These are phyloP conservation scores for Vollenhovia emeryi DNA, from an alignment of 1,140 invertebrate species.

Conservation along the genomic window DNA sequence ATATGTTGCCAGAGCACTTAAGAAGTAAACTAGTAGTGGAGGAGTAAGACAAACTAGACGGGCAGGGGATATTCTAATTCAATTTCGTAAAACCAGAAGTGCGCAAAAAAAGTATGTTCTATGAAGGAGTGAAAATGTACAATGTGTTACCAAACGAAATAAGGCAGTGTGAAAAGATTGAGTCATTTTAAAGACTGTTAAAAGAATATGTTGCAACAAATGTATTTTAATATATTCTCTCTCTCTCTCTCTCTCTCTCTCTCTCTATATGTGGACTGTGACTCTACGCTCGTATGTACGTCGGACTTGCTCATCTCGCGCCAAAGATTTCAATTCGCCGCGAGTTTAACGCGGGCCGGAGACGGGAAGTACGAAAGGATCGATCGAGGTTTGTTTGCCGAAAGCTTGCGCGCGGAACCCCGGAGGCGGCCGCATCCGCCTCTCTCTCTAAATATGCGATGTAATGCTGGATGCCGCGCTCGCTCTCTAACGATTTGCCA, in stretches of 20 bases:
- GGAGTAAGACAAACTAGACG: too few relatives aligned
- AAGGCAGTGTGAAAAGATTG: too few relatives aligned
- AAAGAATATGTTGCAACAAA: too few relatives aligned
- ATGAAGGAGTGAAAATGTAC: too few relatives aligned
- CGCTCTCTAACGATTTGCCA: constrained; percentile 20
- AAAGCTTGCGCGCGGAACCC: constrained; percentile 47
- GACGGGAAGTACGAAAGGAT: constrained; percentile 37
- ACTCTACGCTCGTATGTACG: neutral
- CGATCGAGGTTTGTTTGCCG: constrained; percentile 62
- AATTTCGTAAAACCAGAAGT: too few relatives aligned
- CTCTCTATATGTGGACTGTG: neutral
- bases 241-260: neutral
- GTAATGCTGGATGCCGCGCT: constrained; percentile 34
- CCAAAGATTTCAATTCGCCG: constrained; percentile 11
- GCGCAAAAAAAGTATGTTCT: too few relatives aligned
- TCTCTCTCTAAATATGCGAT: constrained; percentile 64
- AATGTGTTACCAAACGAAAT: too few relatives aligned
- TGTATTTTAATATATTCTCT: too few relatives aligned
- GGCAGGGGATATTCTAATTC: too few relatives aligned
- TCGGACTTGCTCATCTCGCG: constrained; percentile 1
- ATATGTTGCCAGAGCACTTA: too few relatives aligned
- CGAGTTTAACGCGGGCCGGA: constrained; percentile 48
- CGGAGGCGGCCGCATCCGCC: constrained; percentile 28
- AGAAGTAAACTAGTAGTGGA: too few relatives aligned
- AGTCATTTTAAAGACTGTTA: too few relatives aligned